phyloP scores from a whole-genome alignment of 2,113 vertebrate species.

The Canis aureus region DNA sequence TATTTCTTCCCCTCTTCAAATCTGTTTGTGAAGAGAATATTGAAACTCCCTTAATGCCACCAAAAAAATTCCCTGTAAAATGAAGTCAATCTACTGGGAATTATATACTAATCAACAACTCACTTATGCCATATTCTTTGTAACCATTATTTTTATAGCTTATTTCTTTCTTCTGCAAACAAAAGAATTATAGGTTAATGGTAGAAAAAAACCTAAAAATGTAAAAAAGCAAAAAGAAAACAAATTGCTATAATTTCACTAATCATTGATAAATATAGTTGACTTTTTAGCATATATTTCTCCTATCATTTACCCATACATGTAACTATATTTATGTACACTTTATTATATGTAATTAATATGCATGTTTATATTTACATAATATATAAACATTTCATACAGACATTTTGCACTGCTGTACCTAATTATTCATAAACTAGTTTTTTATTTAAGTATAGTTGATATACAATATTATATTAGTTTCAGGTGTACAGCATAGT shows the following conservation, averaged over 20 bases:
- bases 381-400: neutral
- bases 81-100: neutral
- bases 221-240: neutral
- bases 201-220: neutral
- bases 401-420: neutral
- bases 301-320: neutral
- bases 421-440: neutral
- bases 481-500: neutral
- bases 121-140: neutral
- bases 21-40: neutral
- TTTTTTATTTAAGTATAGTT: neutral
- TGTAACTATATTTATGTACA: neutral
- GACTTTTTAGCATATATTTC: neutral
- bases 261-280: neutral
- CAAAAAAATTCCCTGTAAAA: slow-evolving; percentile 38
- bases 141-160: neutral
- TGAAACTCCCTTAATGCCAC: slow-evolving; percentile 20
- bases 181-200: neutral
- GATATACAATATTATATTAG: neutral
- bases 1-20: neutral
- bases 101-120: slow-evolving; percentile 21
- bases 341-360: neutral
- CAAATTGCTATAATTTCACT: neutral
- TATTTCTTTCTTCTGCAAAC: neutral
- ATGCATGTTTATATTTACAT: neutral